phyloP scores from a whole-genome alignment of 23 tunicate species.

The Clavelina lepadiformis region DNA sequence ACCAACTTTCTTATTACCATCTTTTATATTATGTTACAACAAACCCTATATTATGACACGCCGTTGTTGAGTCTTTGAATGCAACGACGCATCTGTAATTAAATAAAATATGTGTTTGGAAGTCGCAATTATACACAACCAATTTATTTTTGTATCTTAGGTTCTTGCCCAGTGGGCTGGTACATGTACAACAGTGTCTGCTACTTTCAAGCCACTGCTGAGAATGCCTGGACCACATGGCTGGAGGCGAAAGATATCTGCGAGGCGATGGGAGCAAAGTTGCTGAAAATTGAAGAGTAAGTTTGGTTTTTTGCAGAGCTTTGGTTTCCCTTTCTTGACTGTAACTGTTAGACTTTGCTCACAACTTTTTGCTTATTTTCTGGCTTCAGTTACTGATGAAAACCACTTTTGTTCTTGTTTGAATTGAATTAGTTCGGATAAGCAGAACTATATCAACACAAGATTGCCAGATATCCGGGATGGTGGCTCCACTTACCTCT shows the following conservation, averaged over 20 bases:
- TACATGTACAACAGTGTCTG: constrained; percentile 47
- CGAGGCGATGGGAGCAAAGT: constrained; percentile 55
- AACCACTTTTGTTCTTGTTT: background rate
- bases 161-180: constrained; percentile 91
- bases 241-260: constrained; percentile 54
- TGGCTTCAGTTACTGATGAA: background rate
- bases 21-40: no score
- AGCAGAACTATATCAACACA: constrained; percentile 51
- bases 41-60: no score
- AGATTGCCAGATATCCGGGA: constrained; percentile 57
- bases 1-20: no score
- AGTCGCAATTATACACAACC: background rate
- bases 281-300: constrained; percentile 66
- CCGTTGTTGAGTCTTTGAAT: no score
- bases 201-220: constrained; percentile 51
- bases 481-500: constrained; percentile 62
- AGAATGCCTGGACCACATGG: constrained; percentile 67
- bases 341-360: no score
- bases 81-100: no score
- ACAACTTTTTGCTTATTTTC: background rate
- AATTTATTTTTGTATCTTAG: constrained; percentile 11
- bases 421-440: constrained; percentile 9
- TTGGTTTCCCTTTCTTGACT: no score
- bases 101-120: background rate
- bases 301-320: constrained; percentile 1